Base-by-base conservation (phyloP, 2,113 vertebrate genomes). In the Atlantisia rogersi region DNA sequence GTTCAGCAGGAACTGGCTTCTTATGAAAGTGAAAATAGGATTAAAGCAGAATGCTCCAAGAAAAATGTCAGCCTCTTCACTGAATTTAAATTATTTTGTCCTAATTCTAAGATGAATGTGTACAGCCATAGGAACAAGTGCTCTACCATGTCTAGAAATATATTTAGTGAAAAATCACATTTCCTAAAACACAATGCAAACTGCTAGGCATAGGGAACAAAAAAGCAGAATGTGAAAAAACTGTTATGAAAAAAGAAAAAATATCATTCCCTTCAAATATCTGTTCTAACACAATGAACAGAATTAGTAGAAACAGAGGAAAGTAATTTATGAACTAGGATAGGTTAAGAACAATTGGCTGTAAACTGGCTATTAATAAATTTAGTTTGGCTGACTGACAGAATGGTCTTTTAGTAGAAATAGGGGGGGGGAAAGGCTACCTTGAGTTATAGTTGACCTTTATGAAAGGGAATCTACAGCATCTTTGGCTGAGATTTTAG, bases 11-110 rank as follows among this genome's bases (percentile, higher is more conserved):
- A 78, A 8, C 59, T 59, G 39, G 24, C 24, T 96, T 67, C 74
- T 85, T 91, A 52, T 5, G 37, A 55, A 88, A 89, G 69, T 68
- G 28, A 39, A 95, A 88, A 95, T 65, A 89, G 90, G 55, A 82
- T 95, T 95, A 95, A 87, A 89, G 74, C 58, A 79, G 81, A 95
- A 90, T 78, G 81, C 68, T 90, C 70, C n/a, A 65, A 94, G 79
- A 92, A 80, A 94, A 91, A 89, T 55, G 74, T 69, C 78, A 82
- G 63, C 15, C 67, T 65, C 63, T 73, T 85, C 79, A 60, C 82
- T 69, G 82, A 77, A 88, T 90, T 92, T 55, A 80, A 95, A 95
- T 64, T 22, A 55, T 93, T 89, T 82, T 93, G 53, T 88, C 68
- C 86, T 80, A 71, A 94, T 94, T 94, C 93, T 80, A 32, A 74